Evolutionary conservation across 2,888 invertebrate species (phyloP).

Genomic region (Dermolepida albohirtum): DNA sequence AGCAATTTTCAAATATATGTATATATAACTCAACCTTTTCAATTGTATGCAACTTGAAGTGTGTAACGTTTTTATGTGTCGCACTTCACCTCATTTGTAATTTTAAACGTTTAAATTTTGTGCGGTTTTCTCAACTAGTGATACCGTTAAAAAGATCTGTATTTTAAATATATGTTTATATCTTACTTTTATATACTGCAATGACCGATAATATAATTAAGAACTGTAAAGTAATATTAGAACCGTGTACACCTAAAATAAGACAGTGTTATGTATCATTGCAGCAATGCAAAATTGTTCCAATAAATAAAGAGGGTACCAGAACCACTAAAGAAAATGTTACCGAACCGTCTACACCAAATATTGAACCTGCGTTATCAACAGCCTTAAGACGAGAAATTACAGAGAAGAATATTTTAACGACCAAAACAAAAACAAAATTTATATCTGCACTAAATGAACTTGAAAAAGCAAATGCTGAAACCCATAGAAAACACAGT

Average conservation of each 20-base stretch:
- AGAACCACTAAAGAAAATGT: neutral
- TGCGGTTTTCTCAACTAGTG: too few species aligned
- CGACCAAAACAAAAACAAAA: constrained; percentile 71
- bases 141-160: too few species aligned
- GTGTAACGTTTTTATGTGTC: too few species aligned
- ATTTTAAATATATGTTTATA: neutral
- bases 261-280: constrained; percentile 35
- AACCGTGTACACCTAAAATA: constrained; percentile 34
- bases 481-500: constrained; percentile 60
- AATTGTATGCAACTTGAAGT: too few species aligned
- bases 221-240: constrained; percentile 33
- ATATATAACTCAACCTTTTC: too few species aligned
- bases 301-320: neutral
- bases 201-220: constrained; percentile 21
- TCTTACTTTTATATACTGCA: neutral
- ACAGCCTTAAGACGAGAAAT: constrained; percentile 72
- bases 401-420: constrained; percentile 72
- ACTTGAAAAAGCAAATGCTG: constrained; percentile 54
- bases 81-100: too few species aligned
- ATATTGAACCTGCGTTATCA: constrained; percentile 67
- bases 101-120: too few species aligned
- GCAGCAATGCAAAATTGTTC: constrained; percentile 1
- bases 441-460: constrained; percentile 71
- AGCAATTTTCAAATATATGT: too few species aligned
- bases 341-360: constrained; percentile 69